These are phyloP conservation scores for Hypothenemus hampei DNA, from an alignment of 1,140 invertebrate genomes.

Conservation along the genomic window DNA sequence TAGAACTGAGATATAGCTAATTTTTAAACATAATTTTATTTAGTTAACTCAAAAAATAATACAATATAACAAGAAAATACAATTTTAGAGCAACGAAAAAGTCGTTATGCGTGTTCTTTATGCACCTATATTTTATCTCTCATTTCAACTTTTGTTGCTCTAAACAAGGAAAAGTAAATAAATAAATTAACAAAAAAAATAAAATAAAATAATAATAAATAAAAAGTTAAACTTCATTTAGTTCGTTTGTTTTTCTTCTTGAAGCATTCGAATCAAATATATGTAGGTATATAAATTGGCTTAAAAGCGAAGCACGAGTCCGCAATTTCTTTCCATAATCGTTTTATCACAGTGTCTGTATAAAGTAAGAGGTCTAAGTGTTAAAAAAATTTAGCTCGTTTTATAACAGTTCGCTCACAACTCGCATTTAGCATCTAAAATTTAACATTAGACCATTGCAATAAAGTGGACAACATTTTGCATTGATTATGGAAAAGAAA, in stretches of 20 bases:
- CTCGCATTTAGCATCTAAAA: constrained; percentile 15
- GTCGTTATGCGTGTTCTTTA: no score
- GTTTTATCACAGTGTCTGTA: constrained; percentile 21
- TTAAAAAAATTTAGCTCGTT: constrained; percentile 18
- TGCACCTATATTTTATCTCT: constrained; percentile 28
- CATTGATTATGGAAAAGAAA: no score
- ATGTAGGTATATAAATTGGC: background rate
- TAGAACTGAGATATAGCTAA: no score
- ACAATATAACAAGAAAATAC: no score
- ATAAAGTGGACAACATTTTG: no score
- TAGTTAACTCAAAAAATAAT: background rate
- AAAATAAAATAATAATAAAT: constrained; percentile 5
- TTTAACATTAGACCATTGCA: constrained; percentile 13
- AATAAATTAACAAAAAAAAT: background rate
- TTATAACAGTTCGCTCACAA: constrained; percentile 24
- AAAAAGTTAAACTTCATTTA: background rate
- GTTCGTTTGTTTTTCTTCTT: background rate
- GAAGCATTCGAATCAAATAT: constrained; percentile 1
- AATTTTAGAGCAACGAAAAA: no score
- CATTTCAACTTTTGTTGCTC: background rate
- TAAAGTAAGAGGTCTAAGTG: background rate
- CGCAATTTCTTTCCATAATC: constrained; percentile 7
- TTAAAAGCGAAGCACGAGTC: constrained; percentile 8
- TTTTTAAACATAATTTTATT: no score
- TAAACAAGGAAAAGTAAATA: background rate